Evolutionary conservation across 2,113 vertebrate species (phyloP).

Genomic region (Cyprinus carpio): DNA sequence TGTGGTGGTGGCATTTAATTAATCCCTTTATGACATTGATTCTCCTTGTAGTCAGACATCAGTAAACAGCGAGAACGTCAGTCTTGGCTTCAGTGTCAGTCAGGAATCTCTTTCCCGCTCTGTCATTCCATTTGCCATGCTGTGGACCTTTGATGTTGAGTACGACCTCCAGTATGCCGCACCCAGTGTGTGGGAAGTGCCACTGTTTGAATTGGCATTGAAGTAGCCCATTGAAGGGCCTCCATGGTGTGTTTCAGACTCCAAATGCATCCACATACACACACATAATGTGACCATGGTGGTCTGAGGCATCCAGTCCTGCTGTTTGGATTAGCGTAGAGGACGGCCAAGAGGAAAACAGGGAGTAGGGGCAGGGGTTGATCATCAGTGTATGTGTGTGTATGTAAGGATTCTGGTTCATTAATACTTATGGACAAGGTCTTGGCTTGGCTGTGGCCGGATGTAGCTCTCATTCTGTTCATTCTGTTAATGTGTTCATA

Average conservation of each 20-base stretch:
- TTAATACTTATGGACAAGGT: background rate
- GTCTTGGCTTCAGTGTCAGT: background rate
- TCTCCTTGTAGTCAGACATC: slow-evolving; percentile 12
- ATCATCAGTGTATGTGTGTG: slow-evolving; percentile 28
- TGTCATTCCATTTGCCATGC: slow-evolving; percentile 36
- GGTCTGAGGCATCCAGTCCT: slow-evolving; percentile 30
- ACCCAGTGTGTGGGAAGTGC: slow-evolving; percentile 25
- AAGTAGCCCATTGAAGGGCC: slow-evolving; percentile 25
- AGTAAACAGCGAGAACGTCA: background rate
- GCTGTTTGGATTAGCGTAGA: slow-evolving; percentile 57
- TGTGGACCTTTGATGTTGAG: slow-evolving; percentile 29
- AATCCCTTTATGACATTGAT: background rate
- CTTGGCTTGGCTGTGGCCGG: slow-evolving; percentile 4
- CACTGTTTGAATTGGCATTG: slow-evolving; percentile 33
- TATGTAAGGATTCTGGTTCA: slow-evolving; percentile 11
- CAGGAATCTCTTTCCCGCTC: slow-evolving; percentile 10
- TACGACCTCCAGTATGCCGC: slow-evolving; percentile 14
- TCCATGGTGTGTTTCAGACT: slow-evolving; percentile 9
- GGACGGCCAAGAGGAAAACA: slow-evolving; percentile 47
- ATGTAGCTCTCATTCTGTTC: slow-evolving; percentile 20
- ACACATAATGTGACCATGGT: background rate
- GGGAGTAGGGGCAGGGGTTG: slow-evolving; percentile 39
- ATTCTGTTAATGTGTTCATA: slow-evolving; percentile 38
- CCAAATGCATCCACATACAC: background rate
- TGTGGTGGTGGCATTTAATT: background rate